A percentile compares a stretch with the other conserved stretches of the same genome.
Evolutionary conservation across 2,113 vertebrate species (phyloP).

Genomic region (Anseranas semipalmata): DNA sequence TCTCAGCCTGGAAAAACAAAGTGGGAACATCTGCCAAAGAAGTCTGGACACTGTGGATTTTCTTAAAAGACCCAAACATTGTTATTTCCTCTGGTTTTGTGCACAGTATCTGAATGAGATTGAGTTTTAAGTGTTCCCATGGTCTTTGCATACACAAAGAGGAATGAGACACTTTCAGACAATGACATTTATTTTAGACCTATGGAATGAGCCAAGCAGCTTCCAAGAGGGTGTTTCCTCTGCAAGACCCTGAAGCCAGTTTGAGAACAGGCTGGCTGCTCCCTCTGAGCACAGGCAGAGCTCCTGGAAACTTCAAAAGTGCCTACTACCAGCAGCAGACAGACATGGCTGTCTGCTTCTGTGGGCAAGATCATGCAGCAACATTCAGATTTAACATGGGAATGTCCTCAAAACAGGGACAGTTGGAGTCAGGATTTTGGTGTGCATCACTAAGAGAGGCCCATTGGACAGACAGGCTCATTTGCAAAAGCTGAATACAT

Average conservation of each 20-base stretch:
- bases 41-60: conserved; percentile 18
- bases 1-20: conserved; percentile 43
- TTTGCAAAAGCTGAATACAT: background rate
- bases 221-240: conserved; percentile 34
- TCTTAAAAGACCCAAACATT: conserved; percentile 39
- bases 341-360: background rate
- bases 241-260: background rate
- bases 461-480: background rate
- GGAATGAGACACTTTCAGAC: conserved; percentile 13
- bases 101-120: background rate
- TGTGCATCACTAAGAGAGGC: background rate
- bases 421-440: background rate
- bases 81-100: conserved; percentile 36
- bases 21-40: conserved; percentile 29
- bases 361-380: background rate
- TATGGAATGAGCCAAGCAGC: background rate
- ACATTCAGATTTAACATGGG: background rate
- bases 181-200: conserved; percentile 5
- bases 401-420: background rate
- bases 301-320: background rate
- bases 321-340: background rate
- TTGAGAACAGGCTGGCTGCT: conserved; percentile 8
- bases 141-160: background rate
- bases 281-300: background rate
- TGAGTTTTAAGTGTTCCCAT: background rate